phyloP scores from a whole-genome alignment of 2,797 vertebrate species.

The Steatocranus sp. region DNA sequence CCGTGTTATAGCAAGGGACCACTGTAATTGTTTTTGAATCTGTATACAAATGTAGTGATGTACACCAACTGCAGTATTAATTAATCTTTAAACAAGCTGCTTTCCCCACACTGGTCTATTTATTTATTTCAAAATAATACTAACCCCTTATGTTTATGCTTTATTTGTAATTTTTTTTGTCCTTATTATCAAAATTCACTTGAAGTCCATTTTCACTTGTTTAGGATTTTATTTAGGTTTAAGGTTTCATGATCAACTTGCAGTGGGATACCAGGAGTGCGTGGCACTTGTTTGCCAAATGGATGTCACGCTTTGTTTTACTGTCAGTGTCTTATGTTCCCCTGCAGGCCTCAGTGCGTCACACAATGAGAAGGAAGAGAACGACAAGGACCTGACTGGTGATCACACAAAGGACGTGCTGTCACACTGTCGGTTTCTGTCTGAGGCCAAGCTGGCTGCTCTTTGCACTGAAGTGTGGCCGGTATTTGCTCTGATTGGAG shows the following conservation, averaged over 20 bases:
- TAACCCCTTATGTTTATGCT: background rate
- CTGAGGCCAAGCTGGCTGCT: conserved; percentile 71
- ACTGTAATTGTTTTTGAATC: background rate
- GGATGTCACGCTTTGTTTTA: background rate
- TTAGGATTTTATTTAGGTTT: background rate
- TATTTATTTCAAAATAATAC: background rate
- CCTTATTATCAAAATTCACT: background rate
- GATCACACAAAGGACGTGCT: conserved; percentile 33
- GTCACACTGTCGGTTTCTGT: conserved; percentile 53
- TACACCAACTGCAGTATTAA: background rate
- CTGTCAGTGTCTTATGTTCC: background rate
- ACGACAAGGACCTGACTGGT: background rate
- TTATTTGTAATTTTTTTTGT: background rate
- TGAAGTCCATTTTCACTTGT: background rate
- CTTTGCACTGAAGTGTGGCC: conserved; percentile 81
- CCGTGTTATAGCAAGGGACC: background rate
- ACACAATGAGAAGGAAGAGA: conserved; percentile 51
- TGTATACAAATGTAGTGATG: background rate
- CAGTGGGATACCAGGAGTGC: background rate
- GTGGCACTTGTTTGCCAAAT: background rate
- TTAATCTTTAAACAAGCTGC: background rate
- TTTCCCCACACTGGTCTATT: background rate
- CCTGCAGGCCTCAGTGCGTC: conserved; percentile 38
- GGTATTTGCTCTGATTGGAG: conserved; percentile 78
- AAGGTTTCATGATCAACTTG: background rate